Evolutionary conservation across 2,797 vertebrate genomes (phyloP), one percentile per base, ranked within the genome.

Genomic region (Silurus aristotelis): DNA sequence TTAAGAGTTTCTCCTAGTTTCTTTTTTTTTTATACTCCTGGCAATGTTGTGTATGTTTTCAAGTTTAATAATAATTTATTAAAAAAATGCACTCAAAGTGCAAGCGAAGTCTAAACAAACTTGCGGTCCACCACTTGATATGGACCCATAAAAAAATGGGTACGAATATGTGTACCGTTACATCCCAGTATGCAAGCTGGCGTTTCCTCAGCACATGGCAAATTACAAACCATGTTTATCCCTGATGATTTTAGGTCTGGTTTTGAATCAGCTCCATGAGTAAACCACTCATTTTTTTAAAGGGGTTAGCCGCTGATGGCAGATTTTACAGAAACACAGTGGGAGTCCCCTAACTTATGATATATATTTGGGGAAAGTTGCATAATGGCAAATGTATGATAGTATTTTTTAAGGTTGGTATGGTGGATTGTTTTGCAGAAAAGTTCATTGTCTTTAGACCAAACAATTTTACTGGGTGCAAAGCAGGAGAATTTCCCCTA

Each of bases 171-270:
- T 38, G 38, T 38, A 38, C 38, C 38, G 38, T 38, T 38, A 38
- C 38, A 38, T 38, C 38, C 38, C 38, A 38, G 38, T 38, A 72
- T 22, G 56, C 79, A 85, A 75, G 80, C 77, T 72, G 60, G 17
- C 38, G 60, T 31, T 67, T 73, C 67, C 79, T 27, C 58, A 88
- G 46, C 66, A 55, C 82, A 48, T 66, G 68, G 60, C 64, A 85
- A 90, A 90, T 89, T 89, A 89, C 84, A 90, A 89, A 84, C 82
- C 80, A 82, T 71, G 79, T 83, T 87, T 84, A 85, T 85, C 85
- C 83, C 52, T 81, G 72, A 64, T 70, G 85, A 84, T 80, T 85
- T 84, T 60, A 84, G 76, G 85, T 77, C 64, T 89, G 85, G 84
- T 82, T 86, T 88, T 70, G 81, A 83, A 79, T 82, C 27, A 81